Base-by-base conservation (phyloP, 2,888 invertebrate genomes). In the Cheilosia variabilis region DNA sequence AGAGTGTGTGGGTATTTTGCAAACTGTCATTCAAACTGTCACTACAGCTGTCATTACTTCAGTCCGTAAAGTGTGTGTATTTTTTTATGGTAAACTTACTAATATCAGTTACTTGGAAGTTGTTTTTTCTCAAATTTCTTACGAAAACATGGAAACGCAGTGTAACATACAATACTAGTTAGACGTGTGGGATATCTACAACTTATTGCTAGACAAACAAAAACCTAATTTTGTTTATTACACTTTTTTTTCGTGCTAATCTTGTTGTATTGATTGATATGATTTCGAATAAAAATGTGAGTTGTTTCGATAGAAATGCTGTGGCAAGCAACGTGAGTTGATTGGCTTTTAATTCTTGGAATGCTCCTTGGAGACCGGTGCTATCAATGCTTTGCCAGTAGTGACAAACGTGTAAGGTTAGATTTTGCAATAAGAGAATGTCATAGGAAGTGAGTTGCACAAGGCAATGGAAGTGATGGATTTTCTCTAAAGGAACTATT, bases 11-110 rank as follows among this genome's bases (percentile, higher is more conserved):
- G 82, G 65, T 66, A 82, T 71, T 78, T 72, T 66, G 65, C 71
- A 55, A 77, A 78, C 27, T 82, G 81, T 77, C 81, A 81, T 65
- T 77, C 81, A 77, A 81, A 71, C 17, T 81, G 81, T 81, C 81
- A 77, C 76, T 45, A 58, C 50, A 77, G 43, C 22, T 71, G 58
- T 77, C 71, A 82, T 66, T 66, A 65, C 50, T 69, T 52, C 57
- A 68, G 27, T 62, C 50, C 24, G n/a, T 7, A 45, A 5, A 22
- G 47, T 27, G n/a, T 24, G 7, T 71, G 10, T 9, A 0, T 58
- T 43, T 60, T 34, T 37, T 66, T 52, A 1, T 13, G 3, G 4
- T 13, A 0, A 66, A 55, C 19, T 19, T 58, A 53, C 4, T 13
- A 4, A 24, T 57, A 55, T 57, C 57, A 50, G 53, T 63, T 41